These are phyloP conservation scores for Ganaspis sp. DNA, from an alignment of 1,140 invertebrate genomes.

Conservation along the genomic window DNA sequence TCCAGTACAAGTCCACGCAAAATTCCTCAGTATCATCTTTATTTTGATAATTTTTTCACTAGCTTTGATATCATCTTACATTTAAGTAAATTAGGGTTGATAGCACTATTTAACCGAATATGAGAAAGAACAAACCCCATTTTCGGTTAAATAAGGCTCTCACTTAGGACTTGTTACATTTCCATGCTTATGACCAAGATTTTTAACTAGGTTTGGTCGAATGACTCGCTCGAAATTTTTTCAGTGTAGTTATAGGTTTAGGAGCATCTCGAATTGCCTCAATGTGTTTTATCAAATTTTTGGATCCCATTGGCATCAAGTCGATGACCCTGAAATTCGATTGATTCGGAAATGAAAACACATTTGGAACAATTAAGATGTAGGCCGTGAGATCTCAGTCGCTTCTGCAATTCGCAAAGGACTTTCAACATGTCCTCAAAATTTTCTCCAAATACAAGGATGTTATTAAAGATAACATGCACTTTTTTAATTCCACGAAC, in stretches of 20 bases:
- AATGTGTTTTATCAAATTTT: neutral
- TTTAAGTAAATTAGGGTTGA: no score
- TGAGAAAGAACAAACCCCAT: no score
- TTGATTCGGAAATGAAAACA: constrained; percentile 48
- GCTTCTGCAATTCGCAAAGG: constrained; percentile 13
- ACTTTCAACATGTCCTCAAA: constrained; percentile 31
- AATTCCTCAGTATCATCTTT: no score
- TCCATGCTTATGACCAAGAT: no score
- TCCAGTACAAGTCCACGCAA: no score
- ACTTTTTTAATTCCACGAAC: constrained; percentile 7
- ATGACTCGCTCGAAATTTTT: no score
- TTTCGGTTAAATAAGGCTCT: no score
- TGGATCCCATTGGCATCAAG: constrained; percentile 34
- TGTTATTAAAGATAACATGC: constrained; percentile 35
- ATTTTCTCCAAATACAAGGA: constrained; percentile 25
- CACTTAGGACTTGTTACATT: no score
- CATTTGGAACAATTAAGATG: constrained; percentile 48
- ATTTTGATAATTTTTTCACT: no score
- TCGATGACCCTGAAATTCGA: constrained; percentile 55
- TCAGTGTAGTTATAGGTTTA: constrained; percentile 33
- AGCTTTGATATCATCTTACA: no score
- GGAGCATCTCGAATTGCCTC: constrained; percentile 33
- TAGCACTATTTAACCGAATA: no score
- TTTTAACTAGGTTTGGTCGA: no score
- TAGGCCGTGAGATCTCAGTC: constrained; percentile 31